Evolutionary conservation across 2,888 invertebrate genomes (phyloP).

Genomic region (Erebia epiphron): DNA sequence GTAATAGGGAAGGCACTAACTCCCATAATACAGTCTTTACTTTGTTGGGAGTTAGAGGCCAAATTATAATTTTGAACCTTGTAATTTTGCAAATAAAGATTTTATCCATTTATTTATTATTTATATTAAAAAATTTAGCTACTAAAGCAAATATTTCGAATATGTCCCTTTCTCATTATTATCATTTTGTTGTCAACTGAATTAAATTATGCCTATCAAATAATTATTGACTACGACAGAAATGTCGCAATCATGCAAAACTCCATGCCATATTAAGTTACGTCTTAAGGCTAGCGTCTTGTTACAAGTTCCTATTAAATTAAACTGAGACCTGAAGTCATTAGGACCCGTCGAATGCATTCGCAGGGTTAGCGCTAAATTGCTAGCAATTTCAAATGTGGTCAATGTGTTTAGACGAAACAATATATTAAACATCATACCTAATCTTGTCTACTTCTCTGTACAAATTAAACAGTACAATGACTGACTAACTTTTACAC

Average conservation of each 20-base stretch:
- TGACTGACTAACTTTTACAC: too few species aligned
- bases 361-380: conserved; percentile 56
- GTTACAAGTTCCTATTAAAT: conserved; percentile 75
- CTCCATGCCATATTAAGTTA: conserved; percentile 58
- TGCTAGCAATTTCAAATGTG: conserved; percentile 59
- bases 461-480: too few species aligned
- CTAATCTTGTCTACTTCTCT: too few species aligned
- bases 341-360: conserved; percentile 76
- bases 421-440: background rate
- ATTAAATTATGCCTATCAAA: background rate
- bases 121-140: too few species aligned
- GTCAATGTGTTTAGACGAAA: conserved; percentile 50
- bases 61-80: too few species aligned
- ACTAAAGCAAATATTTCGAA: too few species aligned
- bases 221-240: background rate
- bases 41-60: too few species aligned
- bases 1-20: too few species aligned
- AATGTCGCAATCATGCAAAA: conserved; percentile 44
- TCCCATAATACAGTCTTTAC: too few species aligned
- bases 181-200: background rate
- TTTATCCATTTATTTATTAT: too few species aligned
- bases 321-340: conserved; percentile 73
- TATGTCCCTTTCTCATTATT: too few species aligned
- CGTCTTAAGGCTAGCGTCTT: conserved; percentile 70
- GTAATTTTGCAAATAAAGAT: too few species aligned